Evolutionary conservation across 2,888 invertebrate species (phyloP), one percentile per base, ranked within the genome.

Genomic region (Spodoptera littoralis): DNA sequence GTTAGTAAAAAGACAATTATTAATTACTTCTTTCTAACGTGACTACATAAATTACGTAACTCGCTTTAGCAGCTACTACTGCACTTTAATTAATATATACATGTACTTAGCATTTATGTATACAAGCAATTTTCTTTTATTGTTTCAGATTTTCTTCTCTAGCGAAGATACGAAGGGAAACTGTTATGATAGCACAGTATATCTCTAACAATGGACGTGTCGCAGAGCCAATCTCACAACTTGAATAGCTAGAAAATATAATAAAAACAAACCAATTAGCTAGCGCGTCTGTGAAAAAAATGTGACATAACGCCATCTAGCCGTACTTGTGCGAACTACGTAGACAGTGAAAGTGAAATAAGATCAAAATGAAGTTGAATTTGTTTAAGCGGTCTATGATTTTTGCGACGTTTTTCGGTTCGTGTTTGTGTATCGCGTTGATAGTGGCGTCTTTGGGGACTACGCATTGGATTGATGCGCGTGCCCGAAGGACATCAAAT

Each of bases 401-500:
- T 73, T 97, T 97, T 83, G 96, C 97, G 84, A 98, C 98, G 45
- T 97, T 98, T 89, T 96, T 97, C 81, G 96, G 97, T 18, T 96
- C 97, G 65, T 96, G 97, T 86, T 90, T 97, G 72, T 97, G 97
- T 74, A 96, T 98, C 69, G 97, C 97, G 41, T 91, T 98, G 74
- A 95, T 98, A 8, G 96, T 97, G 12, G 97, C 97, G 45, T 97
- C 97, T n/a, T 91, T 98, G 72, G 97, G 97, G 1, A 98, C 98
- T 4, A 97, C 97, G 77, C 96, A 97, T 82, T 98, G 98, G 98
- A 96, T 97, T 45, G 96, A 96, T 73, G 97, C 98, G 2, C 95
- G 95, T 53, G 98, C 98, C 4, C 95, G 96, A 76, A 90, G 97
- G 76, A 95, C 96, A 0, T 95, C 96, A 8, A 97, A 96, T 82